Evolutionary conservation across 2,888 invertebrate genomes (phyloP).

Genomic region (Cryptocephalus primarius): DNA sequence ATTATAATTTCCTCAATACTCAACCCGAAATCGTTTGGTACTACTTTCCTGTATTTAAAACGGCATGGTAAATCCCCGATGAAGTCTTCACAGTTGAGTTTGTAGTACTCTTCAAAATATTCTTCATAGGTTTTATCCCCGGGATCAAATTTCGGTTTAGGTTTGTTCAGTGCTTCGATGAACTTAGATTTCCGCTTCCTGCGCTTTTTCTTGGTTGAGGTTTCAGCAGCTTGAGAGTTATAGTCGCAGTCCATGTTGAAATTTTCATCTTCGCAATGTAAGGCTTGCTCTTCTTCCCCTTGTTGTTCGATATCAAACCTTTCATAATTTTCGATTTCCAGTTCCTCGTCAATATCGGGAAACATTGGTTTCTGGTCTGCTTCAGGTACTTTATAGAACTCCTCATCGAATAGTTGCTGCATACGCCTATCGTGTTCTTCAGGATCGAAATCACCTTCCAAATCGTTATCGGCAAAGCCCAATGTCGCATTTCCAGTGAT

Average conservation of each 20-base stretch:
- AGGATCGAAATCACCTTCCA: slow-evolving; percentile 88
- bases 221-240: slow-evolving; percentile 48
- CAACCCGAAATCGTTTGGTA: slow-evolving; percentile 86
- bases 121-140: slow-evolving; percentile 66
- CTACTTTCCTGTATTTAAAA: slow-evolving; percentile 85
- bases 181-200: slow-evolving; percentile 61
- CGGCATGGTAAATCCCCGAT: slow-evolving; percentile 84
- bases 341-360: slow-evolving; percentile 65
- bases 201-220: slow-evolving; percentile 44
- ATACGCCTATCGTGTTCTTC: slow-evolving; percentile 77
- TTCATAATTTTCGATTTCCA: slow-evolving; percentile 62
- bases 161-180: slow-evolving; percentile 55
- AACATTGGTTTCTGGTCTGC: slow-evolving; percentile 74
- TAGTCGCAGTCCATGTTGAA: slow-evolving; percentile 91
- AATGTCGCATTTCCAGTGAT: slow-evolving; percentile 75
- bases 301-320: slow-evolving; percentile 36
- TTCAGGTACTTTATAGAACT: slow-evolving; percentile 68
- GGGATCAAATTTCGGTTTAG: slow-evolving; percentile 82
- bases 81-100: slow-evolving; percentile 90
- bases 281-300: slow-evolving; percentile 27
- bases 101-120: slow-evolving; percentile 91
- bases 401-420: slow-evolving; percentile 74
- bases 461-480: slow-evolving; percentile 62
- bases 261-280: slow-evolving; percentile 69
- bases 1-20: slow-evolving; percentile 84